A percentile compares a stretch with the other conserved stretches of the same genome.
Conservation (phyloP, 2,113 vertebrate genomes). For the Cryptotis parvus region DNA sequence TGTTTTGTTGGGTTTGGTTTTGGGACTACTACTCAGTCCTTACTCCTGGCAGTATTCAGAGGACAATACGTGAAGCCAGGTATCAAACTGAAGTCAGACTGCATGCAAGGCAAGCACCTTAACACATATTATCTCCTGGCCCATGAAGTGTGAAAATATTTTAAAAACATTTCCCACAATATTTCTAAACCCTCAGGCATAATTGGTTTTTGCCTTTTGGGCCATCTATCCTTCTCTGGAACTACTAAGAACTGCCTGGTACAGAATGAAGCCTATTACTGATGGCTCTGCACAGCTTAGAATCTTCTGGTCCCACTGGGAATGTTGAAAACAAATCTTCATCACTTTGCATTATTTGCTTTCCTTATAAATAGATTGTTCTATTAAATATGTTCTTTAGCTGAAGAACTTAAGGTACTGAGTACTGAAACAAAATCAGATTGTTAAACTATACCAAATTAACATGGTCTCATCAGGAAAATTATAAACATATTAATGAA, state of each 20-base stretch:
- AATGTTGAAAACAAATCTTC: conserved; percentile 80
- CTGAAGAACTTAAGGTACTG: conserved; percentile 78
- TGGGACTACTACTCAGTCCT: too few relatives aligned
- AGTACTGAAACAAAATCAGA: conserved; percentile 81
- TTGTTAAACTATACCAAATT: conserved; percentile 83
- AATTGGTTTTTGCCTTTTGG: not conserved
- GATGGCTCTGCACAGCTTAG: conserved; percentile 68
- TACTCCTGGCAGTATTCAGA: too few relatives aligned
- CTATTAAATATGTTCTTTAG: conserved; percentile 76
- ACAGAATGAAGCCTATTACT: not conserved
- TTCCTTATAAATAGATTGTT: conserved; percentile 80
- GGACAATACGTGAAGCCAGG: too few relatives aligned
- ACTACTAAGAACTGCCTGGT: not conserved
- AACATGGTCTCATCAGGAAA: conserved; percentile 80
- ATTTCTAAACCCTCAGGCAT: not conserved
- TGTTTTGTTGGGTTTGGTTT: too few relatives aligned
- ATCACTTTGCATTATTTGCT: conserved; percentile 72
- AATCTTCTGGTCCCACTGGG: conserved; percentile 74
- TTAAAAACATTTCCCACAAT: not conserved
- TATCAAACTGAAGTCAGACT: too few relatives aligned
- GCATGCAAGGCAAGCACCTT: too few relatives aligned
- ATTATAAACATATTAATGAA: conserved; percentile 79
- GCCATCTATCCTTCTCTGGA: not conserved
- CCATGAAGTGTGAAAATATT: not conserved
- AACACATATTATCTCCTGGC: too few relatives aligned